A percentile compares a stretch with the other conserved stretches of the same genome.
Evolutionary conservation across 2,113 vertebrate genomes (phyloP).

Genomic region (Chunga burmeisteri): DNA sequence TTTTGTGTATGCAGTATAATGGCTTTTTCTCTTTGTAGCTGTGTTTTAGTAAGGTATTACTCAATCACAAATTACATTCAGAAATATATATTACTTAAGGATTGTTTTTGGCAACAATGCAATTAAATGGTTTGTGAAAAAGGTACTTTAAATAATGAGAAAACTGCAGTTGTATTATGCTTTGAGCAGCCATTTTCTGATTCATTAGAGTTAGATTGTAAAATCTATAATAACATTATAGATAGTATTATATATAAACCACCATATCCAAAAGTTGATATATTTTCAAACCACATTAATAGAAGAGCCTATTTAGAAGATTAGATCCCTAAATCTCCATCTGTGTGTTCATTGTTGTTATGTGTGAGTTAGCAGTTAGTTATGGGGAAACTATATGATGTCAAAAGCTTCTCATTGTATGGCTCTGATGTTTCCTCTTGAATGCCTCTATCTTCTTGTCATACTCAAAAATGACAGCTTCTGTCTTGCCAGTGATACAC

Average conservation of each 20-base stretch:
- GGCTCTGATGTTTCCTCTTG: background rate
- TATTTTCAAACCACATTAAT: conserved; percentile 26
- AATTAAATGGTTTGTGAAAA: conserved; percentile 32
- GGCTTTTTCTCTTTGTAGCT: background rate
- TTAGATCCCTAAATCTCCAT: background rate
- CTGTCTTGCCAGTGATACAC: background rate
- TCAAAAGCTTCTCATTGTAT: background rate
- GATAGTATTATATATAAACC: background rate
- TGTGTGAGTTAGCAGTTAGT: background rate
- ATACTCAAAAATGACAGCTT: background rate
- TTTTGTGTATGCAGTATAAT: background rate
- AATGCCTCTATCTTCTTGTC: background rate
- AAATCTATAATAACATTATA: conserved; percentile 25
- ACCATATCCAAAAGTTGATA: background rate
- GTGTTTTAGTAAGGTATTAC: background rate
- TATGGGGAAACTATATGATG: background rate
- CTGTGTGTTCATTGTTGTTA: background rate
- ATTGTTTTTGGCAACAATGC: background rate
- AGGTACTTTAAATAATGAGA: conserved; percentile 15
- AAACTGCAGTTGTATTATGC: background rate
- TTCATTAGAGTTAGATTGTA: conserved; percentile 27
- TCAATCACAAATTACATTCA: background rate
- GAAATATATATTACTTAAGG: background rate
- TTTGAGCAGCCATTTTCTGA: conserved; percentile 13
- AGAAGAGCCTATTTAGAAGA: background rate